Evolutionary conservation across 2,888 invertebrate genomes (phyloP).

Genomic region (Rhogogaster chlorosoma): DNA sequence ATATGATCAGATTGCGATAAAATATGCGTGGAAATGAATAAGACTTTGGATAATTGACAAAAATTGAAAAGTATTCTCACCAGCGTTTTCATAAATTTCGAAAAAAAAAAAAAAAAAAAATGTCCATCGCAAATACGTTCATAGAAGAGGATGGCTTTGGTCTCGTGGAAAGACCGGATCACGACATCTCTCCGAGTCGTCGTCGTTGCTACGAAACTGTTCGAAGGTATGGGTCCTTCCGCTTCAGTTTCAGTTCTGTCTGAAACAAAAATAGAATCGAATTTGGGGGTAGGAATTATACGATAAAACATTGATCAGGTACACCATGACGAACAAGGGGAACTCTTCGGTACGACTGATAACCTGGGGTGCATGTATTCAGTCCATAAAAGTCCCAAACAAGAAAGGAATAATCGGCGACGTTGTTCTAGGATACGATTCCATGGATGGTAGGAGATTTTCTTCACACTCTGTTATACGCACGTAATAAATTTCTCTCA

Average conservation of each 20-base stretch:
- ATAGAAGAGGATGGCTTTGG: constrained; percentile 70
- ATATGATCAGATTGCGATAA: neutral
- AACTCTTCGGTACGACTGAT: constrained; percentile 77
- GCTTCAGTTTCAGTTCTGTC: neutral
- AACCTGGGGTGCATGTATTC: constrained; percentile 80
- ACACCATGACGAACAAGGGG: constrained; percentile 78
- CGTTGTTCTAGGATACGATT: constrained; percentile 80
- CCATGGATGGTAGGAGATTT: constrained; percentile 78
- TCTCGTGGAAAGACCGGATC: constrained; percentile 57
- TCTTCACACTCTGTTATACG: neutral
- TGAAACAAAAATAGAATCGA: neutral
- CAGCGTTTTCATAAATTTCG: neutral
- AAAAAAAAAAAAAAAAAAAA: constrained; percentile 39
- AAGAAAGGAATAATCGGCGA: constrained; percentile 78
- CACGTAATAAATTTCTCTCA: neutral
- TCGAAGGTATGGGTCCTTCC: constrained; percentile 61
- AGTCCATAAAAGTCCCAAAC: constrained; percentile 79
- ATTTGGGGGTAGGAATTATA: neutral
- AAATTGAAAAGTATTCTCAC: constrained; percentile 18
- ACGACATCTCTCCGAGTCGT: neutral
- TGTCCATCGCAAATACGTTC: constrained; percentile 59
- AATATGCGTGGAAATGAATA: neutral
- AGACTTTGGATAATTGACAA: neutral
- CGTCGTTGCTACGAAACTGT: constrained; percentile 60
- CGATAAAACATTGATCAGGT: constrained; percentile 65